Percentiles rank a stretch among this genome's conserved stretches.
Evolutionary conservation across 2,888 invertebrate species (phyloP).

Genomic region (Drosophila demipolita): DNA sequence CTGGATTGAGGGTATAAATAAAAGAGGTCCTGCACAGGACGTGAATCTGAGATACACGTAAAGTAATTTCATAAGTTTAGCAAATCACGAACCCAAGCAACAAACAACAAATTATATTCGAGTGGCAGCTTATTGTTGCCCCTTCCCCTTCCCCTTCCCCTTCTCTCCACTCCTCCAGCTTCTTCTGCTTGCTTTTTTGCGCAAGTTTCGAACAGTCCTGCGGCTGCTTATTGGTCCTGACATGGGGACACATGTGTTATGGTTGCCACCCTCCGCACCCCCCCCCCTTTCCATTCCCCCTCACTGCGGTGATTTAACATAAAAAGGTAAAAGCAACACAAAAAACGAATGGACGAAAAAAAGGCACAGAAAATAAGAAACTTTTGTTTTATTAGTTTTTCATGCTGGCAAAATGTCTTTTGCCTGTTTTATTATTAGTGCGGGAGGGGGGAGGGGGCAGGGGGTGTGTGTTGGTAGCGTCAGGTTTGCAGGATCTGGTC

Average conservation of each 20-base stretch:
- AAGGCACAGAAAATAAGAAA: conserved; percentile 60
- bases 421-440: conserved; percentile 75
- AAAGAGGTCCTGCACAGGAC: conserved; percentile 20
- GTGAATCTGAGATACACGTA: conserved; percentile 71
- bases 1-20: background rate
- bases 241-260: conserved; percentile 72
- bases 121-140: conserved; percentile 7
- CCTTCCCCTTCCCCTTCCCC: conserved; percentile 14
- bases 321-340: conserved; percentile 70
- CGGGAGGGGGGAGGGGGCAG: background rate
- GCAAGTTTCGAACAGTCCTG: conserved; percentile 72
- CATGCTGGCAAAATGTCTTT: conserved; percentile 73
- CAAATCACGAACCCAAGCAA: conserved; percentile 80
- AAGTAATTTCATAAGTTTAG: conserved; percentile 83
- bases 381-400: conserved; percentile 81
- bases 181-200: conserved; percentile 48
- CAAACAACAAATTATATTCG: conserved; percentile 59
- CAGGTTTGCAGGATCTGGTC: conserved; percentile 36
- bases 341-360: conserved; percentile 17
- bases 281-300: conserved; percentile 10
- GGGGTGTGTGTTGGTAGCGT: background rate
- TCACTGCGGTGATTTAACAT: conserved; percentile 74
- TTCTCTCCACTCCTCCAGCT: conserved; percentile 7
- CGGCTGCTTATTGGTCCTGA: conserved; percentile 80
- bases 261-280: background rate